Evolutionary conservation across 2,113 vertebrate species (phyloP), one percentile per base, ranked within the genome.

Genomic region (Delphinapterus leucas): DNA sequence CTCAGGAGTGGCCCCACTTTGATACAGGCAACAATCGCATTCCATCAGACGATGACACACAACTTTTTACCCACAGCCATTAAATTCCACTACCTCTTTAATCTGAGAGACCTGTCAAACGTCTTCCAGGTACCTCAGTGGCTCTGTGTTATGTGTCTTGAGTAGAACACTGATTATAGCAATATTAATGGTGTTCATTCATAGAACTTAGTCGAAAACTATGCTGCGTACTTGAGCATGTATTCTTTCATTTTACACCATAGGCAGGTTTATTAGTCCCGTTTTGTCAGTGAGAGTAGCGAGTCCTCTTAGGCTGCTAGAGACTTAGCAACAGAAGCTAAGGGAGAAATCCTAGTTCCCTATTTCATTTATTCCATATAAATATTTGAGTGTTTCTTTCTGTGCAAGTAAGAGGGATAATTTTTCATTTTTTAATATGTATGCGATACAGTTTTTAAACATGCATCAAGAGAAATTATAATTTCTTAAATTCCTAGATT

Each of bases 71-170:
- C 99, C 84, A 98, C 98, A 4, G 99, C 99, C 74, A 60, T 97
- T 88, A 99, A 99, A 96, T 99, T 99, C 95, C 98, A 99, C 97
- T 99, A 98, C 80, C 97, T 98, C 65, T 99, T 99, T 98, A 99
- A 99, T 84, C 96, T 99, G 38, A 97, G 99, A 96, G 98, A 99
- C 36, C 88, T 99, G 26, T 98, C 99, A 21, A 99, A 83, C 0
- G 0, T 99, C 82, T 99, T 99, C 96, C 99, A 99, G 99, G 98
- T 99, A 98, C 26, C 61, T 79, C 8, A 9, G 38, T 9, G 44
- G 20, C 13, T 80, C 41, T 71, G 8, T 49, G 6, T 58, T 53
- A 76, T 20, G 15, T 9, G 26, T 91, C 60, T 91, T 61, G 55
- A 68, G 61, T 60, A 70, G 63, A 67, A 13, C 8, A 33, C 33